phyloP scores from a whole-genome alignment of 2,797 vertebrate species.

The Helostoma temminkii region DNA sequence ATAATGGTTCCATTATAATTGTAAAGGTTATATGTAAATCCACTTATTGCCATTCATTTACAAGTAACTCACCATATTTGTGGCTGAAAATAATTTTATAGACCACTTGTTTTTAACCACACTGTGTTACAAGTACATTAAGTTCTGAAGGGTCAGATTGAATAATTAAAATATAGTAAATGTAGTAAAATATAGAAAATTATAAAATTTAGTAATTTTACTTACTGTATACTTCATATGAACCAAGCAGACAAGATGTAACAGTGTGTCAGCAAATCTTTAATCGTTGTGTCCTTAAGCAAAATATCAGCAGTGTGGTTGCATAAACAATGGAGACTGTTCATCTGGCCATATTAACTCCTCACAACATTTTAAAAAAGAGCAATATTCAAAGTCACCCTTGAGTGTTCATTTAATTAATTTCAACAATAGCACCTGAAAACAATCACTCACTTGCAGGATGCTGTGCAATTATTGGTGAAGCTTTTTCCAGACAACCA shows the following conservation, averaged over 20 bases:
- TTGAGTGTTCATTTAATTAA: conserved; percentile 43
- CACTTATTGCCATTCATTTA: neutral
- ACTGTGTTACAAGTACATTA: neutral
- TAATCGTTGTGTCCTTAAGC: conserved; percentile 3
- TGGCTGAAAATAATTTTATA: neutral
- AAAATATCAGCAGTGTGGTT: conserved; percentile 1
- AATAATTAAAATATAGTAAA: too few relatives aligned
- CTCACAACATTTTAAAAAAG: conserved; percentile 41
- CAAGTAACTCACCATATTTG: neutral
- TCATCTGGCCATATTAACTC: conserved; percentile 28
- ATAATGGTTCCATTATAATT: neutral
- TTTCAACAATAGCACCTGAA: conserved; percentile 37
- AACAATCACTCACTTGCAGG: conserved; percentile 30
- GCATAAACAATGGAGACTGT: conserved; percentile 21
- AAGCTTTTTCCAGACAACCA: conserved; percentile 1
- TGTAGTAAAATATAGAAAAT: neutral
- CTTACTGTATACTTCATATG: neutral
- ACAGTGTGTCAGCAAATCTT: neutral
- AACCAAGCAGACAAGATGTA: neutral
- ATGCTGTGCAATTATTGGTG: conserved; percentile 33
- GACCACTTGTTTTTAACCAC: neutral
- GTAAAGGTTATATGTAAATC: neutral
- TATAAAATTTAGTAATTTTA: neutral
- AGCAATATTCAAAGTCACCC: conserved; percentile 38
- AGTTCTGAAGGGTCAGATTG: neutral